Percentiles rank a stretch among this genome's conserved stretches.
These are phyloP conservation scores for Physella acuta DNA, from an alignment of 1,140 invertebrate genomes.

Conservation along the genomic window DNA sequence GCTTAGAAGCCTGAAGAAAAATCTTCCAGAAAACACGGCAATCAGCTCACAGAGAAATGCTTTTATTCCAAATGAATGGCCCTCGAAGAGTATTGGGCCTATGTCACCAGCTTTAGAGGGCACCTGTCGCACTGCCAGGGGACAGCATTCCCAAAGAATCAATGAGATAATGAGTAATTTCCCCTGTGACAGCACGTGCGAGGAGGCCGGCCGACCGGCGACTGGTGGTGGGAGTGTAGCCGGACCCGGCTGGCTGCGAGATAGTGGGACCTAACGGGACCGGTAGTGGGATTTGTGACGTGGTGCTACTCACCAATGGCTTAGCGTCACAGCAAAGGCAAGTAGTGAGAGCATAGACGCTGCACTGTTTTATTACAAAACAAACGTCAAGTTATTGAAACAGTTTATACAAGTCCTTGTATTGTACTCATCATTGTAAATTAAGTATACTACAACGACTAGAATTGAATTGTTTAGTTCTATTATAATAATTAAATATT, in stretches of 20 bases:
- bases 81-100: too few relatives aligned
- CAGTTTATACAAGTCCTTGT: background rate
- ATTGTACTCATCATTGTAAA: background rate
- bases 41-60: too few relatives aligned
- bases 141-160: conserved; percentile 9
- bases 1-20: too few relatives aligned
- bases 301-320: background rate
- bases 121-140: background rate
- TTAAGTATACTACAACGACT: too few relatives aligned
- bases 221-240: background rate
- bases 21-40: too few relatives aligned
- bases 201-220: background rate
- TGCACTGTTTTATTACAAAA: background rate
- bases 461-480: too few relatives aligned
- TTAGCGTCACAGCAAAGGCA: background rate
- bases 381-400: background rate
- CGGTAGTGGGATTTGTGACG: background rate
- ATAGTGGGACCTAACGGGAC: too few relatives aligned
- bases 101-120: background rate
- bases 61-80: too few relatives aligned
- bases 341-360: background rate
- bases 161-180: conserved; percentile 12
- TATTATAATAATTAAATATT: too few relatives aligned
- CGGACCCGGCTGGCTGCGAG: background rate
- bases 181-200: conserved; percentile 8